Evolutionary conservation across 2,113 vertebrate genomes (phyloP).

Genomic region (Gadus macrocephalus): DNA sequence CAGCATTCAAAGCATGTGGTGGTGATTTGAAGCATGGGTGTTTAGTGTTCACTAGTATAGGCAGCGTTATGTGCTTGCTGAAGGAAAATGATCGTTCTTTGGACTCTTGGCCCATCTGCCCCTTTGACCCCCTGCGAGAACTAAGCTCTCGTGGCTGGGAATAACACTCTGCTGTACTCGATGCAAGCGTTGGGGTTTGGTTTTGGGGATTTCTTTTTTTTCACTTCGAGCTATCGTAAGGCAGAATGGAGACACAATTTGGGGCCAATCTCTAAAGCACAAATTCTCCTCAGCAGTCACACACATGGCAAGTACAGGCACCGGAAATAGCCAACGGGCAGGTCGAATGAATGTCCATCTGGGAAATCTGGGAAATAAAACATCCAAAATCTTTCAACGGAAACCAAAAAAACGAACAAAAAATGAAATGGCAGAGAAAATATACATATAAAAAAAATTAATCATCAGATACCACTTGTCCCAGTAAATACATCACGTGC

Average conservation of each 20-base stretch:
- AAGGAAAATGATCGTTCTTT: conserved; percentile 10
- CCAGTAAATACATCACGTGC: conserved; percentile 49
- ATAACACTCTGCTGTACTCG: conserved; percentile 25
- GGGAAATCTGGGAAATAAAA: not conserved
- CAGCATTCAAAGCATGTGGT: conserved; percentile 35
- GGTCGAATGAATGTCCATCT: conserved; percentile 52
- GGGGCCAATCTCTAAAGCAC: conserved; percentile 42
- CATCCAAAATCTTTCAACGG: conserved; percentile 21
- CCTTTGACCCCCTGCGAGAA: conserved; percentile 15
- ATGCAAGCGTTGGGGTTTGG: not conserved
- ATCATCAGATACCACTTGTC: conserved; percentile 29
- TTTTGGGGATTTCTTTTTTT: conserved; percentile 16
- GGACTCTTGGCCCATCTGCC: conserved; percentile 4
- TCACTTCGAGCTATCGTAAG: conserved; percentile 44
- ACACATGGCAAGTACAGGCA: conserved; percentile 42
- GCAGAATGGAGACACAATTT: conserved; percentile 52
- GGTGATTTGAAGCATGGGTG: conserved; percentile 16
- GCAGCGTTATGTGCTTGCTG: conserved; percentile 38
- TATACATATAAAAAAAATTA: conserved; percentile 22
- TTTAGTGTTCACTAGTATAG: conserved; percentile 62
- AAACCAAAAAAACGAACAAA: conserved; percentile 28
- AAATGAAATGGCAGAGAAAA: conserved; percentile 27
- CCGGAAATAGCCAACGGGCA: conserved; percentile 55
- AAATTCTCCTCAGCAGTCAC: conserved; percentile 14
- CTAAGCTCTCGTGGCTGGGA: conserved; percentile 1